Base-by-base conservation (phyloP, 2,888 invertebrate species). In the Caenorhabditis angaria region DNA sequence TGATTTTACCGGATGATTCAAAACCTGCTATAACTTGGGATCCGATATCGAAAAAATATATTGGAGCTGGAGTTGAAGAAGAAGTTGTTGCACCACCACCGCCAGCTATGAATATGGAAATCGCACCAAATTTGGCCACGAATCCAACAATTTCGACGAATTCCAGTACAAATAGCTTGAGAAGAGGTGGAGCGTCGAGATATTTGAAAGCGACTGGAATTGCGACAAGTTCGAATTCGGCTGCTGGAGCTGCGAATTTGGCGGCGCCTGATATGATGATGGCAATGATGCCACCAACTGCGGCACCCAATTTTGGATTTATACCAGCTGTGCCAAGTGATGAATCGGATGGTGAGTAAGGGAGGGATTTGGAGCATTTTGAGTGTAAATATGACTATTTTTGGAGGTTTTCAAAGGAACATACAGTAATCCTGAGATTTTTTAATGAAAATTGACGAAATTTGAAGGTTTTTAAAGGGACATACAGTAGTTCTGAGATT, bases 1-100 rank as follows among this genome's bases (percentile, higher is more conserved):
- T 86, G 86, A 83, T 68, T 8, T 78, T 86, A n/a, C 86, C 86
- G 1, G 83, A 86, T 63, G 86, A 86, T 61, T 71, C 47, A 20
- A 74, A 81, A 53, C 82, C 81, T 22, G 53, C 70, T 53, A 84
- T 84, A 58, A n/a, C 5, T 25, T 85, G 83, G 82, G 84, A 85
- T 54, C 65, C 72, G 6, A 69, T 60, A 24, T 50, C 71, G 54
- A 65, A 77, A n/a, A 55, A 61, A 47, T 84, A 77, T 53, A 82
- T 83, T n/a, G 84, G 83, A n/a, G 76, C 63, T 20, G 82, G 80
- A 28, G 80, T 81, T 3, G 84, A 83, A 65, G 80, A 82, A 61
- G 77, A 75, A 28, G 67, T 72, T 10, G 70, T 67, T 1, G 77
- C 79, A 22, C 65, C 80, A 0, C 82, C 82, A 22, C 82, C 82